phyloP scores from a whole-genome alignment of 2,888 invertebrate species.

The Invenusta paracnida region DNA sequence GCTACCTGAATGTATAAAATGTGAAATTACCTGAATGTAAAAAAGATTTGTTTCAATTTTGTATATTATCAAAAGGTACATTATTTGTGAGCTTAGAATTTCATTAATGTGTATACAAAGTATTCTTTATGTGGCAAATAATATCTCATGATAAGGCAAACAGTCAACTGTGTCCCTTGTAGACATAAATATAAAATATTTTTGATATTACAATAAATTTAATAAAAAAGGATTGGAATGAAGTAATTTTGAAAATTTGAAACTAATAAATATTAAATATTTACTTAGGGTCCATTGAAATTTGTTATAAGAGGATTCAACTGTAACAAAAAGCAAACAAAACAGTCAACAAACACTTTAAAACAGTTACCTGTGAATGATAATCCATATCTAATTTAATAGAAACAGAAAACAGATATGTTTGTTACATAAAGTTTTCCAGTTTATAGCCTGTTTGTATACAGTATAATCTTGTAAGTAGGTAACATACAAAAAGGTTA shows the following conservation, averaged over 20 bases:
- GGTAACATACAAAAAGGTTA: not conserved
- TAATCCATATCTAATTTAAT: not conserved
- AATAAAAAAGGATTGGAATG: not conserved
- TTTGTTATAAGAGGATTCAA: not conserved
- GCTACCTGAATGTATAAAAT: not conserved
- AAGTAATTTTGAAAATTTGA: not conserved
- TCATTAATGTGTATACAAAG: not conserved
- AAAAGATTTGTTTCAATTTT: not conserved
- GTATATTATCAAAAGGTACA: not conserved
- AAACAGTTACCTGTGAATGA: not conserved
- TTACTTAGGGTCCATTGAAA: not conserved
- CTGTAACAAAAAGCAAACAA: not conserved
- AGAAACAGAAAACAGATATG: not conserved
- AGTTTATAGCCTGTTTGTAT: not conserved
- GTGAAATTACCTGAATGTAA: not conserved
- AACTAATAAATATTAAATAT: not conserved
- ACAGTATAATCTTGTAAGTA: not conserved
- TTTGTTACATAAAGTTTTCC: not conserved
- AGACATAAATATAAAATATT: not conserved
- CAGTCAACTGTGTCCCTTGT: not conserved
- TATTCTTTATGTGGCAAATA: not conserved
- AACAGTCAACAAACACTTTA: not conserved
- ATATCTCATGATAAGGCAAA: not conserved
- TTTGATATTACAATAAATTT: not conserved
- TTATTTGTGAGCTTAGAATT: not conserved